Evolutionary conservation across 2,797 vertebrate species (phyloP), one percentile per base, ranked within the genome.

Genomic region (Sebastolobus alascanus): DNA sequence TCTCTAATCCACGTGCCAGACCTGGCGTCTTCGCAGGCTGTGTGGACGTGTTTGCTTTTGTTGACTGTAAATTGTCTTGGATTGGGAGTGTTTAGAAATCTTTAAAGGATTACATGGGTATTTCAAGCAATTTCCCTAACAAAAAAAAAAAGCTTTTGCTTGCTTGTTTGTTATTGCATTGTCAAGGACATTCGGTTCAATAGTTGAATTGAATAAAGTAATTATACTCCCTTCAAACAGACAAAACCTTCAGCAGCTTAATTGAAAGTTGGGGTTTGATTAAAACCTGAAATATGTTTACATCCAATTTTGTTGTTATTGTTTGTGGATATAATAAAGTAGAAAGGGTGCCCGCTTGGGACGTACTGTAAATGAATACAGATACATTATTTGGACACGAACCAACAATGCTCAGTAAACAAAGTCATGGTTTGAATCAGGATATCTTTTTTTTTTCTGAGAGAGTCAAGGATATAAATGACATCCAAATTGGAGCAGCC

Each of bases 61-160:
- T 72, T 75, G 25, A 75, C 67, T 76, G 59, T 61, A 74, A 82
- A 88, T 65, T 61, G 68, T 61, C 2, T 74, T 22, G 79, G 59
- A 80, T 84, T 75, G 60, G 2, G 3, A 68, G 52, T 83, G 73
- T 86, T 80, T 76, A 68, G 79, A 81, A 74, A 84, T 86, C 73
- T 88, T 84, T 79, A 75, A 87, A 84, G 79, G 77, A 89, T 90
- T 89, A 85, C 60, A 79, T 37, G 71, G 56, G 65, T 63, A 75
- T 89, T 90, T 90, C n/a, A 80, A 75, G 59, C 43, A 46, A 85
- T 89, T 80, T 80, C 46, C 25, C 43, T n/a, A 33, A n/a, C 67
- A 50, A 50, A 50, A 68, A 43, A 84, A 80, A 82, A 66, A 46
- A 71, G 46, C 75, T 59, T 86, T 79, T 61, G 6, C 67, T 83